Evolutionary conservation across 2,113 vertebrate species (phyloP).

Genomic region (Isichthys henryi): DNA sequence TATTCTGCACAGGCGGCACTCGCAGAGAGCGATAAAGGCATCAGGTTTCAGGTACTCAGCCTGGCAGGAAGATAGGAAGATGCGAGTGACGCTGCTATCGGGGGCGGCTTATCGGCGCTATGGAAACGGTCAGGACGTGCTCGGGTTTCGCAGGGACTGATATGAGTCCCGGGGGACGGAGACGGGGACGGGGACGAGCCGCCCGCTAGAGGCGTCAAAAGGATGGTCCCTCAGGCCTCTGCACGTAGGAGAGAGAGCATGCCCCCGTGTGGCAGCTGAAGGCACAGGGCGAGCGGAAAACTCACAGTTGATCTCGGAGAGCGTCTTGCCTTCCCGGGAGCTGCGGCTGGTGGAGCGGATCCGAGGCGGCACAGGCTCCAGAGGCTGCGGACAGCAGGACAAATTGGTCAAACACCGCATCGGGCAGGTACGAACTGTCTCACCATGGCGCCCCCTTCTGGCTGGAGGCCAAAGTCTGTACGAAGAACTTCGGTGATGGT

Average conservation of each 20-base stretch:
- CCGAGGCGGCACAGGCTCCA: constrained; percentile 84
- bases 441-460: background rate
- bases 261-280: background rate
- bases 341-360: constrained; percentile 93
- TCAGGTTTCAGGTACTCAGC: background rate
- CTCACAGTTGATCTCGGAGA: constrained; percentile 98
- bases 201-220: background rate
- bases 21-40: background rate
- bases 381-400: constrained; percentile 74
- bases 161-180: background rate
- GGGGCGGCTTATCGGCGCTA: background rate
- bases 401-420: background rate
- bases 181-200: background rate
- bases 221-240: background rate
- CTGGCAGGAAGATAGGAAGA: constrained; percentile 7
- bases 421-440: background rate
- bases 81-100: background rate
- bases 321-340: constrained; percentile 89
- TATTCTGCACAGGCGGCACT: background rate
- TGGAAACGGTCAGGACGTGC: background rate
- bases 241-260: background rate
- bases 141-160: background rate
- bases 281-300: background rate
- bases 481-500: background rate
- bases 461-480: background rate